Evolutionary conservation across 2,113 vertebrate genomes (phyloP).

Genomic region (Otis tarda): DNA sequence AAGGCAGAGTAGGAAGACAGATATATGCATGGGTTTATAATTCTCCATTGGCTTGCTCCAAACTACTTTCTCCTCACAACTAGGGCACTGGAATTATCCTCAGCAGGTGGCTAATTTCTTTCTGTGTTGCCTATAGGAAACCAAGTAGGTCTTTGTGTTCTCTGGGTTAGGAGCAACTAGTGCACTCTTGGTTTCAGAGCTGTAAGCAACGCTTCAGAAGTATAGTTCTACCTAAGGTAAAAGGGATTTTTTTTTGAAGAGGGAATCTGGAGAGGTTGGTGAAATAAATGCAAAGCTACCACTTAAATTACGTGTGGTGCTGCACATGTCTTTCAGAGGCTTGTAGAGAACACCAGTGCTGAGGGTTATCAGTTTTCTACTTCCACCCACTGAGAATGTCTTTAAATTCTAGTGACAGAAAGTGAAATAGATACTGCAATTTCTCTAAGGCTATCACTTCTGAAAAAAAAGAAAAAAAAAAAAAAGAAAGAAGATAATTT

Average conservation of each 20-base stretch:
- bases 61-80: background rate
- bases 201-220: background rate
- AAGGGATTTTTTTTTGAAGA: background rate
- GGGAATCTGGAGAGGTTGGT: background rate
- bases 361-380: background rate
- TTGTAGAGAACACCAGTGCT: background rate
- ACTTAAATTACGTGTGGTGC: background rate
- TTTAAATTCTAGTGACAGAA: background rate
- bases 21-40: background rate
- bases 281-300: background rate
- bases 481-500: background rate
- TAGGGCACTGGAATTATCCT: background rate
- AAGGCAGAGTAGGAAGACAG: background rate
- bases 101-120: slow-evolving; percentile 1
- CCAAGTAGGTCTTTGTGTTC: background rate
- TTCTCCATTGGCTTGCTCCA: background rate
- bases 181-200: background rate
- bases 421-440: background rate
- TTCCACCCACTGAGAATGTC: background rate
- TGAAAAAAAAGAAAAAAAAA: too few relatives aligned
- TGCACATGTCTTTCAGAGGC: background rate
- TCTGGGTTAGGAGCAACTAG: background rate
- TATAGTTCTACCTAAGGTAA: background rate
- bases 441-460: background rate
- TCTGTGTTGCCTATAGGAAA: background rate